Evolutionary conservation across 2,797 vertebrate genomes (phyloP), one percentile per base, ranked within the genome.

Genomic region (Sus cebifrons): DNA sequence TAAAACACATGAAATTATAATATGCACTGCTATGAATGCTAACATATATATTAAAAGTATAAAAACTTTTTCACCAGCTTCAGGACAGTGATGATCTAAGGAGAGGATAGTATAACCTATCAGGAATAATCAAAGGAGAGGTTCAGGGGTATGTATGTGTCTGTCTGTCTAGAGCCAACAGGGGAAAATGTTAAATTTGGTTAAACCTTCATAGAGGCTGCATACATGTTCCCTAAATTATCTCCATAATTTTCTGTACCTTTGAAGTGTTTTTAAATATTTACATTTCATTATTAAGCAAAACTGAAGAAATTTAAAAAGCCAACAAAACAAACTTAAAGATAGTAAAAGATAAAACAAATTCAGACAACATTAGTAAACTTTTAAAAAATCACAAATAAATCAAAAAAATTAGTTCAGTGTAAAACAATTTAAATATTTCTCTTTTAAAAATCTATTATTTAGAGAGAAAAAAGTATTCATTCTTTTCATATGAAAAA

Each of bases 241-340:
- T 36, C n/a, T 71, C n/a, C 67, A 64, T 81, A 54, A 65, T 87
- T 81, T 87, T 73, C 49, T 64, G 16, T 87, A 64, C 64, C 49
- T 64, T 56, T 93, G 20, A 82, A 82, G 44, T 56, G 49, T 40
- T 82, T 87, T 74, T 25, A 85, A 84, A 58, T 6, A 58, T 44
- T 67, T 67, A 40, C 25, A 68, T 85, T 58, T 32, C 36, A 40
- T 67, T 56, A 84, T 67, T 75, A 92, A 58, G 20, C 20, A 84
- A 68, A 68, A 60, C 32, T 58, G 58, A 77, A 86, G 52, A 85
- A 75, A 75, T 67, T 85, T n/a, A 77, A 29, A 67, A 73, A 91
- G n/a, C 23, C n/a, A 91, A 81, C 18, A 27, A 36, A 54, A n/a
- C 13, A 70, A 70, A 70, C 23, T 82, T 32, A 91, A 52, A 78